Evolutionary conservation across 2,888 invertebrate genomes (phyloP).

Genomic region (Girardia tigrina): DNA sequence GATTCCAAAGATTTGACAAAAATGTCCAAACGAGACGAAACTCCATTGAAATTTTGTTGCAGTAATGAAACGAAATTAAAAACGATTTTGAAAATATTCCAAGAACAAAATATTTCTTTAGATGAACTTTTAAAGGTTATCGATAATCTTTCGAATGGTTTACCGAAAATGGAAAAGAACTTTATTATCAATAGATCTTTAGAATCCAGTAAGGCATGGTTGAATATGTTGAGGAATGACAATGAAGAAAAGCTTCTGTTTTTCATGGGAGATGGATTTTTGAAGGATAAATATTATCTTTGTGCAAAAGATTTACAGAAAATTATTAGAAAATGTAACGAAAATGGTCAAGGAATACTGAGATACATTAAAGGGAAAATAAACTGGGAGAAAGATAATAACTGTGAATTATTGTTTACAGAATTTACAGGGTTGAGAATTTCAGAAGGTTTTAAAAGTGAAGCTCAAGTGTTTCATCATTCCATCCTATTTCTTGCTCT

Average conservation of each 20-base stretch:
- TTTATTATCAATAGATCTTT: neutral
- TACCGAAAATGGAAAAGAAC: neutral
- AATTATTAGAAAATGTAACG: neutral
- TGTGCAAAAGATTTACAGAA: neutral
- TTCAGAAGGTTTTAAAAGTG: neutral
- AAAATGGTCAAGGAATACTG: neutral
- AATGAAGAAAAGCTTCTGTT: neutral
- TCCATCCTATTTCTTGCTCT: neutral
- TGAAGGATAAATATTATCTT: neutral
- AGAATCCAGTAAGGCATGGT: neutral
- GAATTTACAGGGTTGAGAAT: neutral
- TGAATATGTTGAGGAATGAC: neutral
- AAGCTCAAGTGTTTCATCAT: neutral
- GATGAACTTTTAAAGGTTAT: neutral
- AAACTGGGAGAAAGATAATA: neutral
- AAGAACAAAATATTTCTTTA: neutral
- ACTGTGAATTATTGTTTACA: neutral
- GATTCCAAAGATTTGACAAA: neutral
- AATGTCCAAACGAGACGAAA: neutral
- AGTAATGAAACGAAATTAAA: neutral
- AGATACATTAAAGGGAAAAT: neutral
- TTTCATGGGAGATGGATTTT: neutral
- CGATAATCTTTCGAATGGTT: neutral
- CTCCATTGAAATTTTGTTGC: neutral
- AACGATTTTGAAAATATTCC: neutral